Conservation (phyloP, 2,888 invertebrate species). For the Phengaris alcon region DNA sequence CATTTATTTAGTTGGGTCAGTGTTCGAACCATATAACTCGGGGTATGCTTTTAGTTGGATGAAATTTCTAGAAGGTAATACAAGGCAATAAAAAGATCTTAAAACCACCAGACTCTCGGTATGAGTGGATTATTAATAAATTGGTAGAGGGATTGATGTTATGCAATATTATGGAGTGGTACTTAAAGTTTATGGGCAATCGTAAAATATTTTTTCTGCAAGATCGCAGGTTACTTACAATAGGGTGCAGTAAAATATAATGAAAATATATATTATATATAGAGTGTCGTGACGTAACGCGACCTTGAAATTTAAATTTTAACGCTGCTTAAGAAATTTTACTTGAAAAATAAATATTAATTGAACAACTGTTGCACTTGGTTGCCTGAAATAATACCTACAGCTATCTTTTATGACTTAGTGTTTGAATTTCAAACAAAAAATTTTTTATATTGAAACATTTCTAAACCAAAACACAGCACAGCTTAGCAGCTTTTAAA, state of each 20-base stretch:
- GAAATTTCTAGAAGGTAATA: background rate
- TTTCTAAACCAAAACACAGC: too few relatives aligned
- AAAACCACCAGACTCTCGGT: background rate
- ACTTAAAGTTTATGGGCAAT: background rate
- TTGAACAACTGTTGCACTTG: too few relatives aligned
- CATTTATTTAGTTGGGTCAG: background rate
- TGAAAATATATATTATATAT: background rate
- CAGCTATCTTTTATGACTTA: too few relatives aligned
- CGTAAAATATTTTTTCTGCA: background rate
- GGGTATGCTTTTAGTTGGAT: background rate
- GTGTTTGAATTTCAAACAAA: too few relatives aligned
- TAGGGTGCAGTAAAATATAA: background rate
- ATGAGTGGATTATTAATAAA: conserved; percentile 5
- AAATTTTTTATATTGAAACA: too few relatives aligned
- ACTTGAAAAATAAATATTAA: too few relatives aligned
- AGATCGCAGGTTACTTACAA: background rate
- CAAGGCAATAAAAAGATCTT: background rate
- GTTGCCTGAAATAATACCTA: too few relatives aligned
- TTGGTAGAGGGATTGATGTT: background rate
- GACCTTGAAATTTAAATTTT: too few relatives aligned
- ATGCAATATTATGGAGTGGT: conserved; percentile 7
- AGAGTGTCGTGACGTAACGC: too few relatives aligned
- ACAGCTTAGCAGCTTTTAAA: too few relatives aligned
- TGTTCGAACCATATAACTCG: background rate
- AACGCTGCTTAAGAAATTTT: too few relatives aligned